These are phyloP conservation scores for Perca flavescens DNA, from an alignment of 2,113 vertebrate genomes.

Conservation along the genomic window DNA sequence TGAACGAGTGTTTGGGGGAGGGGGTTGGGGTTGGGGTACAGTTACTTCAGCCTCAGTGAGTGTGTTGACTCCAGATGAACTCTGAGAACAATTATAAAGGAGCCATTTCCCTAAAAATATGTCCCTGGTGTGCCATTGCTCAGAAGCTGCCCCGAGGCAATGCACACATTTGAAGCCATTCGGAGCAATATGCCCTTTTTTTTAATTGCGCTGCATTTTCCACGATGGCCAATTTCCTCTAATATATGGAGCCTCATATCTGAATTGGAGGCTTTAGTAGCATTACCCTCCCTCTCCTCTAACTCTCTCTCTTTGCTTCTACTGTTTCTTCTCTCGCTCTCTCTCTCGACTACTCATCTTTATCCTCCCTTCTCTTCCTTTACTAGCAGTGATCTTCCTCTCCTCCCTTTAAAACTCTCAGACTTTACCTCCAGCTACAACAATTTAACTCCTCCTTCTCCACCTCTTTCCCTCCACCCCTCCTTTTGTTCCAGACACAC, in stretches of 20 bases:
- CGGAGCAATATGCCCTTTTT: conserved; percentile 20
- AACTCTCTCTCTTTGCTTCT: background rate
- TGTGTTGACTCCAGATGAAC: conserved; percentile 7
- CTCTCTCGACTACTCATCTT: background rate
- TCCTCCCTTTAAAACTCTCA: background rate
- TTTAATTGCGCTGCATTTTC: conserved; percentile 51
- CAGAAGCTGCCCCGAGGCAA: background rate
- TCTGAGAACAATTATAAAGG: background rate
- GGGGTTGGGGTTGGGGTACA: background rate
- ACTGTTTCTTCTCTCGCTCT: background rate
- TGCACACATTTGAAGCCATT: background rate
- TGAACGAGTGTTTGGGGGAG: background rate
- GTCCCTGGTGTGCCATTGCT: background rate
- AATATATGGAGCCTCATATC: conserved; percentile 24
- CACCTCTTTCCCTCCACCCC: background rate
- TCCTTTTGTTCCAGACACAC: conserved; percentile 1
- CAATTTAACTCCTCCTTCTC: conserved; percentile 16
- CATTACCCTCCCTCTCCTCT: background rate
- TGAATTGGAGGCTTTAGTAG: background rate
- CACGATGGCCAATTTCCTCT: conserved; percentile 46
- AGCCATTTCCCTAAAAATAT: background rate
- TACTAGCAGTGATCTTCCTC: background rate
- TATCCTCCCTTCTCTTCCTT: background rate
- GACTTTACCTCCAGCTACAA: background rate
- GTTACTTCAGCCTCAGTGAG: background rate